Evolutionary conservation across 2,888 invertebrate genomes (phyloP), one percentile per base, ranked within the genome.

Genomic region (Augiades crinisus): DNA sequence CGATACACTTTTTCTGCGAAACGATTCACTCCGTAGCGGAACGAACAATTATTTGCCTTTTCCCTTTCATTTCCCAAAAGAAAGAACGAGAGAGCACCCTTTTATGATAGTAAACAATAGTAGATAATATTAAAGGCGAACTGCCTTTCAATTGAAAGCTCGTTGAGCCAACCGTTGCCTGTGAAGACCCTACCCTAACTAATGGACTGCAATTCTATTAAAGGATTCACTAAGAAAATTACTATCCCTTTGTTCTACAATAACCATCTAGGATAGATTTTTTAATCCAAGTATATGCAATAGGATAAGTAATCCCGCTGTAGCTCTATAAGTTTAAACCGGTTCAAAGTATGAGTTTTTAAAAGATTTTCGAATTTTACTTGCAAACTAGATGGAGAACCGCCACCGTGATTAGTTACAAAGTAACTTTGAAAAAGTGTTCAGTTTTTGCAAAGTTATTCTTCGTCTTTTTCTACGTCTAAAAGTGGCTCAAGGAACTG

Each of bases 21-120:
- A 37, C 46, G 46, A 37, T 37, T 51, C 37, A 51, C 16, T 44
- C 44, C 22, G 34, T 24, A 34, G 13, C 37, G 51, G 51, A 51
- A 51, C 37, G 44, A 36, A 44, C 51, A 51, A 51, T 51, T 44
- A 51, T 50, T 21, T 44, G 36, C 22, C 19, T 44, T 44, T 51
- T 37, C 17, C 44, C 43, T 51, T 44, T 51, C 50, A 51, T 43
- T 44, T 51, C 27, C 44, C 50, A 41, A 44, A 44, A 51, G 50
- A 51, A 37, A 51, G 31, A 51, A 44, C 19, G 44, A 51, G 44
- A 51, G 36, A 44, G 50, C 50, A 51, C 40, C 24, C 50, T 51
- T 43, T 51, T 51, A 51, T 51, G 50, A 37, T 21, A 44, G 50
- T 37, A 51, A 51, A 51, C 50, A 51, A 51, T 51, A 51, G 50